Base-by-base conservation (phyloP, 2,113 vertebrate species). In the Myrmophylax atrothorax region DNA sequence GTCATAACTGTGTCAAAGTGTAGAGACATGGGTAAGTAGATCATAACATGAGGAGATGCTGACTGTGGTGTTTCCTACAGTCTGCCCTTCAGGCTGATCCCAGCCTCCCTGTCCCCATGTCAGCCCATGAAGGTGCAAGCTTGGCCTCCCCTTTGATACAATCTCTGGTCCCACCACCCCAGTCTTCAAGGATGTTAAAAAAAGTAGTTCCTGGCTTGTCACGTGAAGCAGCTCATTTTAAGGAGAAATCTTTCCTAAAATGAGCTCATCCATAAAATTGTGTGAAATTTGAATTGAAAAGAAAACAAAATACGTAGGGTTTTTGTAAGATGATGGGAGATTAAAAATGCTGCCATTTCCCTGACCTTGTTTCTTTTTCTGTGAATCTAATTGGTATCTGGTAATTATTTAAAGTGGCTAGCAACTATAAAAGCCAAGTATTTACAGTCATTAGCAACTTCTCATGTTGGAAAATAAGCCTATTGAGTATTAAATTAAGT, bases 361-460 rank as follows among this genome's bases (percentile, higher is more conserved):
- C 44, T 87, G 68, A 64, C 58, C 60, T 78, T 70, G 12, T 63
- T 89, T 84, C 38, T 81, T 88, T 63, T 94, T 88, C 85, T 88
- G 44, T n/a, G 50, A 33, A 31, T 84, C 84, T 95, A 93, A 87
- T 90, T 93, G 68, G 44, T 89, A 78, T 73, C 85, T 68, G 74
- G 72, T 80, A 93, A 87, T 90, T 95, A 95, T 62, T 93, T 89
- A 42, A 95, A 92, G 80, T 72, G 92, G 79, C 64, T 94, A 90
- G 60, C 80, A 89, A 93, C 4, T 38, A 35, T 67, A 95, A 72
- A 95, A 72, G 40, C 18, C 60, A 84, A 72, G 72, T 93, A 90
- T 96, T 95, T 96, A 74, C 69, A 89, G 84, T 93, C 66, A 81
- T 93, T 96, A 97, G 50, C 87, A 91, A 28, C 84, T 96, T 58